Base-by-base conservation (phyloP, 2,113 vertebrate species). In the Leucoraja erinaceus region DNA sequence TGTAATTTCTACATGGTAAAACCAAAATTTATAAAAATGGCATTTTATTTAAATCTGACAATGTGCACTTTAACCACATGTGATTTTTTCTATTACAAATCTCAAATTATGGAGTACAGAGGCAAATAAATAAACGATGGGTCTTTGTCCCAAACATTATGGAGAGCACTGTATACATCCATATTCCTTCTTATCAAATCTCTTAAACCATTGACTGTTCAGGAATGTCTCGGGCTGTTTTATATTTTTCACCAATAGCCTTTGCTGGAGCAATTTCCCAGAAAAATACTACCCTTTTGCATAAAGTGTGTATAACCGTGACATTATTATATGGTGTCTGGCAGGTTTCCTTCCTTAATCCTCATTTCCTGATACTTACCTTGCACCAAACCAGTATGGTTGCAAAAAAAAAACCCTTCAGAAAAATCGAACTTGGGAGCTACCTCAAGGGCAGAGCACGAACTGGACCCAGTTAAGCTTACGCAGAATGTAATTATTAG, bases 291-390 rank as follows among this genome's bases (percentile, higher is more conserved):
- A 33, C 9, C 28, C 22, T 88, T 84, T 63, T 63, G 28, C 14
- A n/a, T 66, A 88, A 88, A 63, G 63, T 14, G 16, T 63, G 83
- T 59, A 61, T 61, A 4, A 28, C 54, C 56, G 1, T 5, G 7
- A 84, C 56, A 56, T 18, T 16, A 88, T 86, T 63, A 56, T 86
- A 14, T 63, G 5, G 1, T 66, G 59, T 25, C 59, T 56, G 54
- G 22, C 56, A 88, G 14, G 25, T 28, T 88, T 88, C 59, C 28
- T 61, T 31, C 12, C 83, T 63, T 88, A 86, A 86, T 63, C 83
- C 12, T 63, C 28, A 63, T 61, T 66, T 88, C 83, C 83, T 88
- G 83, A 63, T 66, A 88, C 63, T 63, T 86, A 86, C 59, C 56
- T 66, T 63, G n/a, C 6, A 88, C 83, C 59, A 66, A n/a, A 5